These are phyloP conservation scores for Chymomyza caudatula DNA, from an alignment of 2,888 invertebrate genomes.

Conservation along the genomic window DNA sequence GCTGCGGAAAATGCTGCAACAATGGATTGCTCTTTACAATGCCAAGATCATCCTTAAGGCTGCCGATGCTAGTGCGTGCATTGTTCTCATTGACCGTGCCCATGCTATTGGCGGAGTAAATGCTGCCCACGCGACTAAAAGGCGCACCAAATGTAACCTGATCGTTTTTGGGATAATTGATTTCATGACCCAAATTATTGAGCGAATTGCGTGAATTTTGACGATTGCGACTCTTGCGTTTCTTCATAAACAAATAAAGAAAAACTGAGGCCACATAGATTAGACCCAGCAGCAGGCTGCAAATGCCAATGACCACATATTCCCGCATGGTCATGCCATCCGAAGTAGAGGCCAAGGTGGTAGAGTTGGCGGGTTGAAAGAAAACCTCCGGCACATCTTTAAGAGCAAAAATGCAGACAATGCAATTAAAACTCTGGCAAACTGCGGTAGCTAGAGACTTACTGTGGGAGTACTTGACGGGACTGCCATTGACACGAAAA, in stretches of 20 bases:
- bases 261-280: conserved; percentile 92
- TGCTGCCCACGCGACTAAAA: conserved; percentile 76
- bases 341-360: conserved; percentile 79
- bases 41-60: conserved; percentile 82
- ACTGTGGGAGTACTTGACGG: conserved; percentile 83
- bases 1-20: conserved; percentile 82
- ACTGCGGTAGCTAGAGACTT: conserved; percentile 69
- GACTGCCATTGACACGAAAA: conserved; percentile 90
- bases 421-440: not conserved
- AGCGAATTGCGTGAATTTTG: conserved; percentile 73
- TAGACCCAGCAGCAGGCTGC: conserved; percentile 89
- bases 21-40: conserved; percentile 89
- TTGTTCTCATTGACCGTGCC: conserved; percentile 66
- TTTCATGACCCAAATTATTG: conserved; percentile 76
- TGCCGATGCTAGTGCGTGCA: conserved; percentile 69
- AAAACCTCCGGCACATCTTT: conserved; percentile 89
- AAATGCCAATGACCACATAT: conserved; percentile 90
- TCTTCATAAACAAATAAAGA: conserved; percentile 88
- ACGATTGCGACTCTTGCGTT: conserved; percentile 79
- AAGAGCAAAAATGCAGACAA: not conserved
- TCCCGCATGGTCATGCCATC: conserved; percentile 85
- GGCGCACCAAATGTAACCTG: conserved; percentile 77
- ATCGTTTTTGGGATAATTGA: conserved; percentile 78
- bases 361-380: conserved; percentile 81
- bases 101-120: conserved; percentile 74